These are phyloP conservation scores for Myotis lucifugus DNA, from an alignment of 2,113 vertebrate species.

Conservation along the genomic window DNA sequence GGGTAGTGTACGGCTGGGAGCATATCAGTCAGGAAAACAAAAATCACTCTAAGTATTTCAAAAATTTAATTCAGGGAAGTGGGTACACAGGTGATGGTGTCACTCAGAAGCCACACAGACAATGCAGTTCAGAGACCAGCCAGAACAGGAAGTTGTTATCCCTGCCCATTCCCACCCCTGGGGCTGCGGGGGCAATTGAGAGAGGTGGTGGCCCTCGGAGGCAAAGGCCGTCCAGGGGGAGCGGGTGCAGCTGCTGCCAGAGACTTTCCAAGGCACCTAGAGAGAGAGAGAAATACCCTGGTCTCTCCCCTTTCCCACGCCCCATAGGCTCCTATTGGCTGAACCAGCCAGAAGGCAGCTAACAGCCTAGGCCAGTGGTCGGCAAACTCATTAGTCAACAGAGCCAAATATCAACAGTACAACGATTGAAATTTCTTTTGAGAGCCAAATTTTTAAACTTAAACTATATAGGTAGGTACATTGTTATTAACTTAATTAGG, in stretches of 20 bases:
- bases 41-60: not conserved
- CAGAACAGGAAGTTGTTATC: not conserved
- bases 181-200: not conserved
- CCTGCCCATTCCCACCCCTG: fast-evolving
- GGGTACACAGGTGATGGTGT: not conserved
- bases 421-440: no score
- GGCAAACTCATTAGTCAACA: no score
- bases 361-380: not conserved
- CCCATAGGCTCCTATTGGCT: not conserved
- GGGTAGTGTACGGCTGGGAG: not conserved
- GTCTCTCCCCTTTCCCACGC: not conserved
- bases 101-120: not conserved
- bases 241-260: not conserved
- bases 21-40: not conserved
- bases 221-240: not conserved
- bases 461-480: no score
- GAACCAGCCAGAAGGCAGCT: not conserved
- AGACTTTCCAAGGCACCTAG: no score
- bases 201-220: not conserved
- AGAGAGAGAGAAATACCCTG: no score
- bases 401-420: no score
- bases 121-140: not conserved
- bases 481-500: no score
- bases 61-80: not conserved
- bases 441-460: no score